Evolutionary conservation across 2,888 invertebrate genomes (phyloP).

Genomic region (Chrysolina oricalcia): DNA sequence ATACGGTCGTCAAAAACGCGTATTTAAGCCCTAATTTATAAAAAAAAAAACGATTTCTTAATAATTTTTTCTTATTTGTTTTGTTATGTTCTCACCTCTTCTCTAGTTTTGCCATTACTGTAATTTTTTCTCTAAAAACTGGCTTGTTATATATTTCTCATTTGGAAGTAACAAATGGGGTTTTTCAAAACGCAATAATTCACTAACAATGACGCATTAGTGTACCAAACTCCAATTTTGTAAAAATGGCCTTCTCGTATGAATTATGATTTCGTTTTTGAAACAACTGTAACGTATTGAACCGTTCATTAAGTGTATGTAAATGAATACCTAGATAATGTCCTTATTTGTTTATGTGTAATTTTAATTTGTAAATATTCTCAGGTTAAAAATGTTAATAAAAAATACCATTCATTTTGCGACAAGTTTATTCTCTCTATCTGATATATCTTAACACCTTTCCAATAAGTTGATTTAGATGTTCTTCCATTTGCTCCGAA

Average conservation of each 20-base stretch:
- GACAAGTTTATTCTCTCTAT: background rate
- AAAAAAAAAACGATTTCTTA: too few species aligned
- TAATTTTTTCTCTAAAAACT: conserved; percentile 7
- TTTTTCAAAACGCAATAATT: conserved; percentile 3
- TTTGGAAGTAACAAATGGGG: background rate
- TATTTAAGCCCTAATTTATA: too few species aligned
- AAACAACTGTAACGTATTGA: conserved; percentile 40
- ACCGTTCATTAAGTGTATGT: conserved; percentile 43
- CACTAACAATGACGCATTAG: conserved; percentile 35
- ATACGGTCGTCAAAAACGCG: too few species aligned
- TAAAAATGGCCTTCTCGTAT: conserved; percentile 42
- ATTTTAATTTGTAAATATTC: conserved; percentile 50
- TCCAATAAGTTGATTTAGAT: too few species aligned
- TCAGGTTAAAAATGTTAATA: conserved; percentile 52
- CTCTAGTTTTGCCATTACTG: background rate
- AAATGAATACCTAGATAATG: conserved; percentile 41
- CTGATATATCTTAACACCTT: background rate
- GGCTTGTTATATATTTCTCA: background rate
- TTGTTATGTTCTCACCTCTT: too few species aligned
- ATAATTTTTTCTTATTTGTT: too few species aligned
- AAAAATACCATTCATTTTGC: conserved; percentile 38
- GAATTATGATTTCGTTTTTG: conserved; percentile 43
- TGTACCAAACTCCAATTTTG: conserved; percentile 37
- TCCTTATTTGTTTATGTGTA: conserved; percentile 46
- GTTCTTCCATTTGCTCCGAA: too few species aligned